Conservation (phyloP, 2,888 invertebrate species). For the Toxonevra muliebris region DNA sequence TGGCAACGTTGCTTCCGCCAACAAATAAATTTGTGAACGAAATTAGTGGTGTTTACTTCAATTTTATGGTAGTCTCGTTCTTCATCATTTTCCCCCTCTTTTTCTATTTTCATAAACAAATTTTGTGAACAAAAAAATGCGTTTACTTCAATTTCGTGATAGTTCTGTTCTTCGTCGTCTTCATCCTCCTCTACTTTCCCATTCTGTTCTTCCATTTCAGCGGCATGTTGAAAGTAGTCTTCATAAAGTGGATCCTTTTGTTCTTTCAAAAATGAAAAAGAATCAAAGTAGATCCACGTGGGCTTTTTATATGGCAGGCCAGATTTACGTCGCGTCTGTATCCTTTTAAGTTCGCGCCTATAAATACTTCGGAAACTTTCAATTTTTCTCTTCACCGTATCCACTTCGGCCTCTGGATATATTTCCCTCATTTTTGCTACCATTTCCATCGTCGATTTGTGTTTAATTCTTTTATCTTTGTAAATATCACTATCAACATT, state of each 20-base stretch:
- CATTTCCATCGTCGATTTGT: conserved; percentile 32
- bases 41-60: too few species aligned
- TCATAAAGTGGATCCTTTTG: too few species aligned
- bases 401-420: conserved; percentile 32
- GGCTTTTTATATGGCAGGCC: neutral
- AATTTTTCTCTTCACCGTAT: conserved; percentile 33
- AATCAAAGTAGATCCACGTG: conserved; percentile 15
- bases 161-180: conserved; percentile 3
- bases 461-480: conserved; percentile 32
- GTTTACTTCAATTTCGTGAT: neutral
- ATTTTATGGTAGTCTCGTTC: too few species aligned
- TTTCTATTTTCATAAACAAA: neutral
- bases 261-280: conserved; percentile 5
- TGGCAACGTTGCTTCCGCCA: too few species aligned
- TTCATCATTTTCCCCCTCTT: neutral
- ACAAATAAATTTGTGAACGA: too few species aligned
- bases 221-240: too few species aligned
- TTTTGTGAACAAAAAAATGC: neutral
- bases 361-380: conserved; percentile 27
- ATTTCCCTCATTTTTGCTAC: conserved; percentile 29
- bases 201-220: too few species aligned
- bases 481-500: conserved; percentile 35
- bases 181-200: too few species aligned
- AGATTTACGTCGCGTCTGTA: conserved; percentile 1
- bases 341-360: conserved; percentile 1